Evolutionary conservation across 1,140 invertebrate species (phyloP), one percentile per base, ranked within the genome.

Genomic region (Apis florea): DNA sequence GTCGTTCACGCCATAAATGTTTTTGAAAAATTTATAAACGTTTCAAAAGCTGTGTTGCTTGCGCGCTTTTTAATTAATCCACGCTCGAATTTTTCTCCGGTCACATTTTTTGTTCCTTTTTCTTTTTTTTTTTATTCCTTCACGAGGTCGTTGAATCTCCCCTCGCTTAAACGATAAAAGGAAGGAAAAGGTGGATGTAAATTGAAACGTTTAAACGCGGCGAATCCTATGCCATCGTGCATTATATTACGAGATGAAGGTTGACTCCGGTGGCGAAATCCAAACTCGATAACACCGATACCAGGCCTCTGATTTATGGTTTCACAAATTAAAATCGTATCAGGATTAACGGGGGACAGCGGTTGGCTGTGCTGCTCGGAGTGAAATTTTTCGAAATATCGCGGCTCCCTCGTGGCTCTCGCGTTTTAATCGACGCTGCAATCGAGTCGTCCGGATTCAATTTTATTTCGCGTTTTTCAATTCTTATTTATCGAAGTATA

Each of bases 321-420:
- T 74, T 13, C 70, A 51, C 70, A 66, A 80, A 73, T 80, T 73
- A 74, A 80, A 80, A 80, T 80, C 78, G 70, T 74, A 80, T 80
- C 78, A 21, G 78, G 51, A 80, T 80, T 74, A 74, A 31, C 61
- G 11, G 13, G 13, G 54, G 15, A 12, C 51, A 4, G 2, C 51
- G 26, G n/a, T 3, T 51, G 24, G 47, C 3, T 12, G 17, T 2
- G 24, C 47, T 9, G 31, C 26, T 66, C n/a, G 78, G 26, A 40
- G 31, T n/a, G 21, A 56, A 58, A 80, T 53, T 80, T 80, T 49
- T 80, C 61, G n/a, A 58, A 74, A 73, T 10, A 8, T 40, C 17
- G 26, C 13, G 17, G 40, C 5, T n/a, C 47, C 58, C 40, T 64
- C 53, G 68, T 59, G 64, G 12, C 21, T 5, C 5, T 21, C 54